A percentile compares a stretch with the other conserved stretches of the same genome.
phyloP scores from a whole-genome alignment of 2,797 vertebrate species.

The Cossypha caffra region DNA sequence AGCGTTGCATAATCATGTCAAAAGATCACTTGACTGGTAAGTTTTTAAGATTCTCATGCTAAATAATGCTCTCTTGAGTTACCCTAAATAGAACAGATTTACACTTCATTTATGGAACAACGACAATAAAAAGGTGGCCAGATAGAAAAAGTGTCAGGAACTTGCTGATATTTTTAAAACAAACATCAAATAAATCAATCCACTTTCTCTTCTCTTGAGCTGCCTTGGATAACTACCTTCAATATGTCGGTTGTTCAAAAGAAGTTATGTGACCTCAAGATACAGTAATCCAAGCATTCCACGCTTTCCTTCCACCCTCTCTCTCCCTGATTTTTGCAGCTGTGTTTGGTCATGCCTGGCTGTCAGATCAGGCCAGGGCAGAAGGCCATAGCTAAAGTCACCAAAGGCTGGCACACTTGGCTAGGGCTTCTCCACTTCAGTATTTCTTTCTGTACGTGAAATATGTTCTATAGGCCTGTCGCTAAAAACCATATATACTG shows the following conservation, averaged over 20 bases:
- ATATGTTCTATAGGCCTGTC: background rate
- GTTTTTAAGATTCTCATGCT: background rate
- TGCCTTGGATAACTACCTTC: background rate
- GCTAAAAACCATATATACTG: background rate
- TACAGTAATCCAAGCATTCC: background rate
- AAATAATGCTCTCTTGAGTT: background rate
- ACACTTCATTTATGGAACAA: background rate
- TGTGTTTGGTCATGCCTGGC: background rate
- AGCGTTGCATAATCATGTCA: background rate
- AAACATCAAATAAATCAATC: background rate
- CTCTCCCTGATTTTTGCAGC: background rate
- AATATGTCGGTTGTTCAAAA: background rate
- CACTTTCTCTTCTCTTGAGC: background rate
- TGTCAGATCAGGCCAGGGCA: background rate
- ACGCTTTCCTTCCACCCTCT: background rate
- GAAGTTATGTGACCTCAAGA: background rate
- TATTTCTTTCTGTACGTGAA: background rate
- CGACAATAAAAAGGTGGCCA: background rate
- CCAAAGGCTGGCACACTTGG: background rate
- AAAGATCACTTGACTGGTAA: background rate
- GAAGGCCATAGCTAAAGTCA: background rate
- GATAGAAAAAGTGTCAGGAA: background rate
- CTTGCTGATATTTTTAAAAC: background rate
- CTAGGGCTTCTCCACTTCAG: background rate
- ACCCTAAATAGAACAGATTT: background rate